Evolutionary conservation across 2,113 vertebrate species (phyloP).

Genomic region (Vombatus ursinus): DNA sequence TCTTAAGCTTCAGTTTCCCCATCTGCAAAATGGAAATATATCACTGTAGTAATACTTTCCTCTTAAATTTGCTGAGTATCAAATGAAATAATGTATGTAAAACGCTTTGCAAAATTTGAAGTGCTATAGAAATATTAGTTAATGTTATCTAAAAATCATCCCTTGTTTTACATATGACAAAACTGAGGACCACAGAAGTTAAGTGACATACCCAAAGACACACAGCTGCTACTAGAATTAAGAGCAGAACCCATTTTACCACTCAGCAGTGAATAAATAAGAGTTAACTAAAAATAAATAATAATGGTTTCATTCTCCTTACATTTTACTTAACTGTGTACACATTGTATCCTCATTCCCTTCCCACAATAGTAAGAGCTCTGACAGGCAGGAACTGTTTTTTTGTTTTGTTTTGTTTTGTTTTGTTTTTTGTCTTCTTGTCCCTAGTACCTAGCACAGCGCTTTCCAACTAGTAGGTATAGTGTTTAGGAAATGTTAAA

Average conservation of each 20-base stretch:
- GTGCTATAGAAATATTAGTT: not conserved
- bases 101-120: not conserved
- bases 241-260: no score
- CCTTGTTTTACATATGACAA: not conserved
- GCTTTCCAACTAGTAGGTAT: not conserved
- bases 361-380: not conserved
- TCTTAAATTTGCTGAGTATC: not conserved
- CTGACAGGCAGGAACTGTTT: not conserved
- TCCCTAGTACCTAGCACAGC: no score
- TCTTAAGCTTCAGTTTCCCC: not conserved
- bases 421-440: not conserved
- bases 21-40: not conserved
- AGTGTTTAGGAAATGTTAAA: not conserved
- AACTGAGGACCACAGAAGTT: not conserved
- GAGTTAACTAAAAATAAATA: not conserved
- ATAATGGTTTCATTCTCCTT: not conserved
- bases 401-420: no score
- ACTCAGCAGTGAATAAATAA: not conserved
- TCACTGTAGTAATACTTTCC: not conserved
- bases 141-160: not conserved
- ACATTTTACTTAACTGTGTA: not conserved
- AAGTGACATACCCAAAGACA: not conserved
- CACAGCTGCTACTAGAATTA: not conserved
- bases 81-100: not conserved
- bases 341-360: not conserved